phyloP scores from a whole-genome alignment of 2,888 invertebrate genomes.

The Rotaria socialis region DNA sequence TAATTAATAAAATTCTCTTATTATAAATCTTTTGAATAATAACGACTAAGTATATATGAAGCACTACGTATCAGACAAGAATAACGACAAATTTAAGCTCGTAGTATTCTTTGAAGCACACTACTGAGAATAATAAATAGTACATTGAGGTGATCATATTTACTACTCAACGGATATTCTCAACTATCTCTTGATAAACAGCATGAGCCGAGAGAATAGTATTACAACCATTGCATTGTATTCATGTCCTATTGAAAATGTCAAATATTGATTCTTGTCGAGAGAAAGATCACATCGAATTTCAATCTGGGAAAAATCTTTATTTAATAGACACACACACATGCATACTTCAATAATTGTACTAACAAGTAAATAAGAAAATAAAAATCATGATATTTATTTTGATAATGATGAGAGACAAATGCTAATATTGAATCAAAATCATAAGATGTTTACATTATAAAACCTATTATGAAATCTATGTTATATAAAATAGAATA shows the following conservation, averaged over 20 bases:
- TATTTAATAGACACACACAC: not conserved
- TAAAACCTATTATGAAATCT: too few species aligned
- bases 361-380: too few species aligned
- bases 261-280: not conserved
- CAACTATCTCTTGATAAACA: not conserved
- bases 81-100: not conserved
- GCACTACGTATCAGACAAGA: not conserved
- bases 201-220: slow-evolving; percentile 58
- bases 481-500: too few species aligned
- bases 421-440: too few species aligned
- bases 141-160: not conserved
- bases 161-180: not conserved
- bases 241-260: not conserved
- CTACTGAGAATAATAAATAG: not conserved
- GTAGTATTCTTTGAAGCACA: not conserved
- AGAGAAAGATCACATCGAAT: slow-evolving; percentile 66
- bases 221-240: slow-evolving; percentile 58
- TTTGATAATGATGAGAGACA: too few species aligned
- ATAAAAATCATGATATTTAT: too few species aligned
- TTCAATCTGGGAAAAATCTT: slow-evolving; percentile 69
- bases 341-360: not conserved
- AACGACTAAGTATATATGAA: not conserved
- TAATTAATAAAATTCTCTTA: not conserved
- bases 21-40: too few species aligned
- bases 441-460: not conserved